Percentiles rank a stretch among this genome's conserved stretches.
Conservation (phyloP, 2,888 invertebrate species). For the Yponomeuta plumbellus region DNA sequence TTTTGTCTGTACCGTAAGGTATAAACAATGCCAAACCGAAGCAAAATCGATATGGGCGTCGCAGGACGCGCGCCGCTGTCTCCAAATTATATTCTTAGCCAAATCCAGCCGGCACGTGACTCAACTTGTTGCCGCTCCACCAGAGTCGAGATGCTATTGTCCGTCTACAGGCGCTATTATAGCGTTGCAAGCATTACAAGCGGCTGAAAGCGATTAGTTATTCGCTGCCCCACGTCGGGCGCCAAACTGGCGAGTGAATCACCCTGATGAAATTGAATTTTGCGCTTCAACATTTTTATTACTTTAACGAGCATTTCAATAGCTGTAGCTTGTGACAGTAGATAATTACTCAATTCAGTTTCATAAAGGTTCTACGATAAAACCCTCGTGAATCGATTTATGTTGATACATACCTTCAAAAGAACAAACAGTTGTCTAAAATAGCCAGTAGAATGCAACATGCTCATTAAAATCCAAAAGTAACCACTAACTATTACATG, state of each 20-base stretch:
- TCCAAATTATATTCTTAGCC: slow-evolving; percentile 59
- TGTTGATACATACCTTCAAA: not conserved
- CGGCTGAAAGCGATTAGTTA: slow-evolving; percentile 27
- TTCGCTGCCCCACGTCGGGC: slow-evolving; percentile 43
- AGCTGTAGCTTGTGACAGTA: not conserved
- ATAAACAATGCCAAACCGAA: slow-evolving; percentile 56
- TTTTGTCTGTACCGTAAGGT: slow-evolving; percentile 30
- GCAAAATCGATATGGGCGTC: slow-evolving; percentile 66
- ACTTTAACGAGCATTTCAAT: not conserved
- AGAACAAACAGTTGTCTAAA: not conserved
- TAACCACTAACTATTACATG: not conserved
- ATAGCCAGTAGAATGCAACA: not conserved
- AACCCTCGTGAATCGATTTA: not conserved
- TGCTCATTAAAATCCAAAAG: not conserved
- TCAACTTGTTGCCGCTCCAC: slow-evolving; percentile 66
- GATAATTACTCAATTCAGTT: not conserved
- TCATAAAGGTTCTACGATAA: not conserved
- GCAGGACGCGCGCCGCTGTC: slow-evolving; percentile 63
- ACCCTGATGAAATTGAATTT: slow-evolving; percentile 12
- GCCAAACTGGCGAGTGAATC: slow-evolving; percentile 34
- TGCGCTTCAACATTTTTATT: not conserved
- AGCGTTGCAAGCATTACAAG: not conserved
- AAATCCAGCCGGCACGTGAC: slow-evolving; percentile 68
- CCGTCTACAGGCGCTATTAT: not conserved
- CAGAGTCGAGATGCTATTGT: slow-evolving; percentile 28